Percentiles rank a stretch among this genome's conserved stretches.
These are phyloP conservation scores for Cavia aperea DNA, from an alignment of 2,113 vertebrate species.

Conservation along the genomic window DNA sequence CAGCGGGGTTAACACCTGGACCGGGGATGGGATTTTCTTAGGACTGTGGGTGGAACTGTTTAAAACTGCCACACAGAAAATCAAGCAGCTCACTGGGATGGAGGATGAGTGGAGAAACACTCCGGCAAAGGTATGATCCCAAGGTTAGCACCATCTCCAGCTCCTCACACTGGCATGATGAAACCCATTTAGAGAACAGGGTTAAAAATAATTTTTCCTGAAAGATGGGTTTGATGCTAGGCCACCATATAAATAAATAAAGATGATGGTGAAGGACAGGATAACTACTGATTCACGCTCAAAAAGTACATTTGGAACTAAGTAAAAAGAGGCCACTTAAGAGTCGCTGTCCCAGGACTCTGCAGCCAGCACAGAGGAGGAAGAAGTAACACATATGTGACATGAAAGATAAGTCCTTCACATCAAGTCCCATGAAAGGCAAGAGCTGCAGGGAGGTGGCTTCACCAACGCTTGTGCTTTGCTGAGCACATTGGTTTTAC, in stretches of 20 bases:
- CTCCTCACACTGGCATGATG: background rate
- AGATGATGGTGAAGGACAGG: slow-evolving; percentile 31
- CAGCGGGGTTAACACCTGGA: background rate
- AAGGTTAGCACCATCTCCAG: background rate
- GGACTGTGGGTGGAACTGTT: background rate
- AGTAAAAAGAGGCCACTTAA: slow-evolving; percentile 60
- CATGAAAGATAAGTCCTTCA: slow-evolving; percentile 60
- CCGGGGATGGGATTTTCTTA: background rate
- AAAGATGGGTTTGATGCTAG: slow-evolving; percentile 24
- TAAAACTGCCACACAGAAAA: background rate
- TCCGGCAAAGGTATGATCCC: fast-evolving
- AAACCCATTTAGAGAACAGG: background rate
- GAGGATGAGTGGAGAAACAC: background rate
- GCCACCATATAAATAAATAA: slow-evolving; percentile 54
- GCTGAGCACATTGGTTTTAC: background rate
- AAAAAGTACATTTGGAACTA: slow-evolving; percentile 43
- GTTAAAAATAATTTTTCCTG: background rate
- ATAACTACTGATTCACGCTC: background rate
- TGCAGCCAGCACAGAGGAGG: slow-evolving; percentile 66
- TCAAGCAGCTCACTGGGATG: background rate
- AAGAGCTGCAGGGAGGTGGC: background rate
- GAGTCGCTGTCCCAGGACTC: slow-evolving; percentile 76
- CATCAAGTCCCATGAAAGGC: slow-evolving; percentile 50
- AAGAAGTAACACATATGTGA: slow-evolving; percentile 64
- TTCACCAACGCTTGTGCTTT: background rate